Evolutionary conservation across 2,888 invertebrate species (phyloP).

Genomic region (Xestoiulus laeticollis): DNA sequence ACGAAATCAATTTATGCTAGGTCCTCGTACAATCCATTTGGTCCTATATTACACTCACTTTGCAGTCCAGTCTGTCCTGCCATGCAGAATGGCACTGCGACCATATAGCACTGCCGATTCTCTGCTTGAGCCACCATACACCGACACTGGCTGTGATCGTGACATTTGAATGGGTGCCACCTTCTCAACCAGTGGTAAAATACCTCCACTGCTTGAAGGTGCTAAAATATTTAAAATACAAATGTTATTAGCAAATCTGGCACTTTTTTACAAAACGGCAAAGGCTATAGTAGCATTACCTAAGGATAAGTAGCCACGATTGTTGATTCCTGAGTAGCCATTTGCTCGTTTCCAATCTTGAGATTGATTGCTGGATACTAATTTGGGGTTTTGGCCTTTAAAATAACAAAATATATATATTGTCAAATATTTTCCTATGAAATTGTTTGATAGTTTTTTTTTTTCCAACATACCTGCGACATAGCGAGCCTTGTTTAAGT

Average conservation of each 20-base stretch:
- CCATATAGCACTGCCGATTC: constrained; percentile 49
- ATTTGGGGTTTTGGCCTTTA: constrained; percentile 62
- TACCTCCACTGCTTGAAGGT: constrained; percentile 36
- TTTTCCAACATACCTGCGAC: constrained; percentile 70
- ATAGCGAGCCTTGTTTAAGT: constrained; percentile 80
- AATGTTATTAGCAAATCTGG: neutral
- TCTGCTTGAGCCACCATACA: constrained; percentile 45
- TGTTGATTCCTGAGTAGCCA: constrained; percentile 40
- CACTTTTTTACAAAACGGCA: neutral
- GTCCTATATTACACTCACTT: constrained; percentile 68
- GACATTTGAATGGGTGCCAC: constrained; percentile 16
- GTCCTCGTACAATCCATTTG: no score
- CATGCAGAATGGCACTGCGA: constrained; percentile 65
- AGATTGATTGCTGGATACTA: constrained; percentile 57
- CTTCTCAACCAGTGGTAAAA: constrained; percentile 42
- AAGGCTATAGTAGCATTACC: neutral
- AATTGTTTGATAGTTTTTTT: neutral
- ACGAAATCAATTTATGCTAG: neutral
- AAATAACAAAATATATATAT: constrained; percentile 16
- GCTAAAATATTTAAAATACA: constrained; percentile 2
- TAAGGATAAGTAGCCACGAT: constrained; percentile 47
- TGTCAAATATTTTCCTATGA: neutral
- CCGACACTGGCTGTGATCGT: constrained; percentile 49
- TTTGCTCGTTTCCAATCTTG: constrained; percentile 50
- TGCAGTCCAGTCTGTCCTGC: constrained; percentile 82